Percentiles rank a stretch among this genome's conserved stretches.
Conservation (phyloP, 2,888 invertebrate genomes). For the Psococerastis gibbosa region DNA sequence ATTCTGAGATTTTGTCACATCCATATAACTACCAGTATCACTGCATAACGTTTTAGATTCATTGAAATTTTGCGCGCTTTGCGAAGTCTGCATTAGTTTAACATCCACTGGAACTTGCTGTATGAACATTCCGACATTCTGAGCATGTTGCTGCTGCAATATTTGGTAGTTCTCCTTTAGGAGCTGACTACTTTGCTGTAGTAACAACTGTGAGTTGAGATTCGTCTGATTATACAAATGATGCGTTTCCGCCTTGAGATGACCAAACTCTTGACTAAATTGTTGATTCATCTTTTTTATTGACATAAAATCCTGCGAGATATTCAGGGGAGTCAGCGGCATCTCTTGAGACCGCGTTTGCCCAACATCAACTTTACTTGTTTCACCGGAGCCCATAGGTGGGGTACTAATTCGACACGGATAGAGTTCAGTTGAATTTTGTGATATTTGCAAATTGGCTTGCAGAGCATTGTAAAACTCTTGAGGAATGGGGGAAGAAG, state of each 20-base stretch:
- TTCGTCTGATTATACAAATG: slow-evolving; percentile 4
- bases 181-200: slow-evolving; percentile 8
- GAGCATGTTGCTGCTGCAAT: slow-evolving; percentile 6
- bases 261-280: slow-evolving; percentile 5
- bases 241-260: slow-evolving; percentile 6
- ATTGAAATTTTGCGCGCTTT: slow-evolving; percentile 9
- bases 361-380: not conserved
- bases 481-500: slow-evolving; percentile 6
- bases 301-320: slow-evolving; percentile 7
- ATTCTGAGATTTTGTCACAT: slow-evolving; percentile 8
- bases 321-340: not conserved
- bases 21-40: slow-evolving; percentile 5
- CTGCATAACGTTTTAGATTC: slow-evolving; percentile 6
- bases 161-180: slow-evolving; percentile 6
- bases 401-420: not conserved
- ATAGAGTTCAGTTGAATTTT: not conserved
- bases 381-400: not conserved
- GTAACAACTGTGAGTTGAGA: slow-evolving; percentile 2
- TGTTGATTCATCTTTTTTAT: slow-evolving; percentile 9
- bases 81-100: slow-evolving; percentile 8
- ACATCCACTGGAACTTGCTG: not conserved
- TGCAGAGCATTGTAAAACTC: slow-evolving; percentile 10
- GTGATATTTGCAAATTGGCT: slow-evolving; percentile 8
- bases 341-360: slow-evolving; percentile 6
- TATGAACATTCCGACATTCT: not conserved